These are phyloP conservation scores for Falco cherrug DNA, from an alignment of 2,797 vertebrate genomes.

Conservation along the genomic window DNA sequence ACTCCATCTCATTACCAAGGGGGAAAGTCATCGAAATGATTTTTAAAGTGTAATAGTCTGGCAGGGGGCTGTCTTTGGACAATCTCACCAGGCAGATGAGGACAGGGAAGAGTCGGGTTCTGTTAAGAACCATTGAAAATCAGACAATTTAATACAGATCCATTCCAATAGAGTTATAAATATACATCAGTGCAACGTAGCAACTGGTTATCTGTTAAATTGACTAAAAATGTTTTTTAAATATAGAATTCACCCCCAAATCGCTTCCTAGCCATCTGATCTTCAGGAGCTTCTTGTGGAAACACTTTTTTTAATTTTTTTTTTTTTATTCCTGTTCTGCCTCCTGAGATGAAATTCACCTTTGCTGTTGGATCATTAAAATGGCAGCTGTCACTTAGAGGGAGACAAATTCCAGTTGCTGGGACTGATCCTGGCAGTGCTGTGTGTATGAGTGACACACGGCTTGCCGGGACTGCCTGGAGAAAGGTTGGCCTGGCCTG, in stretches of 20 bases:
- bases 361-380: slow-evolving; percentile 32
- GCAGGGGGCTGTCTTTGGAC: slow-evolving; percentile 50
- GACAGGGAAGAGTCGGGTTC: background rate
- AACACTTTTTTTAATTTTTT: background rate
- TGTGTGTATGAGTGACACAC: fast-evolving
- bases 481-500: slow-evolving; percentile 8
- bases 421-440: slow-evolving; percentile 8
- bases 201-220: slow-evolving; percentile 51
- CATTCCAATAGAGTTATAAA: slow-evolving; percentile 43
- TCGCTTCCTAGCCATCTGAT: slow-evolving; percentile 42
- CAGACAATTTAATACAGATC: slow-evolving; percentile 44
- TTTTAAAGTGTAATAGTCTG: slow-evolving; percentile 52
- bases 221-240: slow-evolving; percentile 25
- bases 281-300: background rate
- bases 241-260: slow-evolving; percentile 48
- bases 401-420: slow-evolving; percentile 34
- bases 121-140: slow-evolving; percentile 3
- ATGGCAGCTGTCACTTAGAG: slow-evolving; percentile 56
- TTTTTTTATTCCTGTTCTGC: background rate
- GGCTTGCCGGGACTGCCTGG: background rate
- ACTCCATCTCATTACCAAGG: slow-evolving; percentile 46
- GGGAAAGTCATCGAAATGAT: slow-evolving; percentile 50
- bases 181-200: background rate
- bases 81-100: slow-evolving; percentile 38
- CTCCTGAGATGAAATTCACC: slow-evolving; percentile 36